Base-by-base conservation (phyloP, 2,888 invertebrate species). In the Odontocerum albicorne region DNA sequence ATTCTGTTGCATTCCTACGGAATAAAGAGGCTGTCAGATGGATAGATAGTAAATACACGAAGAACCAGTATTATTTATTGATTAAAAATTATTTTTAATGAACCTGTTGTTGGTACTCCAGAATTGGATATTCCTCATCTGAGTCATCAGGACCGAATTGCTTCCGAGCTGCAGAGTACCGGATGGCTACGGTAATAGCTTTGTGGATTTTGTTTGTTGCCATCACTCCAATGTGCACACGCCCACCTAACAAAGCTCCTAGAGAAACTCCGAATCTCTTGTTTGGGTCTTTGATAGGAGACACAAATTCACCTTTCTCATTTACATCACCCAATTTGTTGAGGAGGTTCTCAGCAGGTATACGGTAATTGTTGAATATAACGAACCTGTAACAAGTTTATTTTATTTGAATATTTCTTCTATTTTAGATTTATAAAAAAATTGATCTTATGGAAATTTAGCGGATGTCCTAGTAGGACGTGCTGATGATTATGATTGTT, bases 31-130 rank as follows among this genome's bases (percentile, higher is more conserved):
- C n/a, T n/a, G n/a, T n/a, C n/a, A n/a, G n/a, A n/a, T 69, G n/a
- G n/a, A n/a, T n/a, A n/a, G n/a, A 27, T 27, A 6, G 6, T 27
- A 10, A 27, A 27, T 27, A 6, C 27, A 27, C 6, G 27, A 10
- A 27, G 10, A 27, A 27, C 6, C 6, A 27, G 6, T 27, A 7
- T 27, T 7, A 7, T 27, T 27, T 27, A 10, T 10, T 27, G 27
- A 27, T 27, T 27, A 7, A 27, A 27, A 27, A 27, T 27, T 27
- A 7, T 27, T 4, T 27, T 27, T 27, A 6, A 7, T 27, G 27
- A 10, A 87, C 88, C 74, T 92, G 93, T 33, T 91, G 83, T 69
- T 93, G 96, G 70, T 97, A 97, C 68, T 96, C 95, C 62, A 96
- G 71, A 1, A 97, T 88, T 0, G 96, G 87, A 59, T 85, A 80